Base-by-base conservation (phyloP, 2,797 vertebrate genomes). In the Trachops cirrhosus region DNA sequence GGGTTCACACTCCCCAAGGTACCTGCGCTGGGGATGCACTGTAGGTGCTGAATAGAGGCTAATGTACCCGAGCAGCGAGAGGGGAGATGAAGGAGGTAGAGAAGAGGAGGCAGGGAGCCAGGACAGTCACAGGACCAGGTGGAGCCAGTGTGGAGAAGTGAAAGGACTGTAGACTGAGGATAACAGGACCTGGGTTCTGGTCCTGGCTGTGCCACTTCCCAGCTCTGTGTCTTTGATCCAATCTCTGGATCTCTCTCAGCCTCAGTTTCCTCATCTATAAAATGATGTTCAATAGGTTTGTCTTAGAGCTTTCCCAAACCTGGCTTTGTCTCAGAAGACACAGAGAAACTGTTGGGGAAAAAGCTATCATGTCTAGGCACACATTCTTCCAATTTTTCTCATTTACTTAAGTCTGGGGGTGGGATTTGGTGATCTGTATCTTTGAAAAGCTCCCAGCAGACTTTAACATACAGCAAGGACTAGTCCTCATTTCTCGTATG, bases 321-420 rank as follows among this genome's bases (percentile, higher is more conserved):
- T 85, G 46, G 75, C 26, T 75, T 54, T 74, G 26, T 26, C 70
- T 78, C 24, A 89, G 48, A 82, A 82, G 59, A 77, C 79, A 79
- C 32, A 74, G 77, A 80, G 9, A 88, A 46, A 32, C n/a, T 89
- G 29, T n/a, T 85, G 41, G 46, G 19, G 2, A 8, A 44, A 54
- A 87, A n/a, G 29, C 32, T 32, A 44, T 34, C 64, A 67, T 32
- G 54, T 80, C 29, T 37, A 41, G 50, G 50, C 19, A 52, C 5
- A 54, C 16, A 48, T 48, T 88, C 15, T 46, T 29, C 15, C 29
- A 86, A 74, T 75, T 44, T 44, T 59, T 50, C 50, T 67, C 67
- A 89, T 50, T 79, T 57, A 74, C 7, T 21, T 26, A 75, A 86
- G 15, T 86, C 67, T 85, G 4, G 67, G 26, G 34, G 67, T 22